Evolutionary conservation across 2,797 vertebrate genomes (phyloP).

Genomic region (Melanotaenia boesemani): DNA sequence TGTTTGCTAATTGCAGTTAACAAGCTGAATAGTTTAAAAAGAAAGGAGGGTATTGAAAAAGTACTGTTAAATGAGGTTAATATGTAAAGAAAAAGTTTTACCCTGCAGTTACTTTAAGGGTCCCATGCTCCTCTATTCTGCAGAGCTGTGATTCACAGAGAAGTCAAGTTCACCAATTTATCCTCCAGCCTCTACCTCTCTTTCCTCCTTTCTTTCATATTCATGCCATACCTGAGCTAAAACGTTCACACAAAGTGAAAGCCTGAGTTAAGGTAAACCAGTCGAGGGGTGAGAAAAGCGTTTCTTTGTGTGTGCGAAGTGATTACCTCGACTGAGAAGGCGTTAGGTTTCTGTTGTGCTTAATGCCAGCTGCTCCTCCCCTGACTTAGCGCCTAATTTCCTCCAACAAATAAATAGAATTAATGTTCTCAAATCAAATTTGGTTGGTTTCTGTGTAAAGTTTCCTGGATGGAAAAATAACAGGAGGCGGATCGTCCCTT

Average conservation of each 20-base stretch:
- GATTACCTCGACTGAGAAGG: constrained; percentile 63
- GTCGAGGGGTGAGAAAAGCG: constrained; percentile 48
- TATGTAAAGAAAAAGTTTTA: constrained; percentile 1
- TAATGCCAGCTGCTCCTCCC: constrained; percentile 66
- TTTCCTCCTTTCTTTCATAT: constrained; percentile 38
- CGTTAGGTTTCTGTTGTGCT: constrained; percentile 73
- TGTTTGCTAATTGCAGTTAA: not conserved
- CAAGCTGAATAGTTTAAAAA: not conserved
- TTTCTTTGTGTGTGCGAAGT: constrained; percentile 59
- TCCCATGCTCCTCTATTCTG: constrained; percentile 18
- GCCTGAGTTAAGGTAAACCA: constrained; percentile 66
- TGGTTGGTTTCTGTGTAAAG: constrained; percentile 53
- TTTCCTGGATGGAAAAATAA: constrained; percentile 71
- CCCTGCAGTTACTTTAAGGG: constrained; percentile 10
- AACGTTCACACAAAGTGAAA: constrained; percentile 61
- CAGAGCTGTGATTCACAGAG: constrained; percentile 64
- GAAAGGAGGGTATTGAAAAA: not conserved
- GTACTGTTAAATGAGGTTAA: not conserved
- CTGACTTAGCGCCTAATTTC: constrained; percentile 74
- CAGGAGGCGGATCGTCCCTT: constrained; percentile 54
- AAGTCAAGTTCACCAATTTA: constrained; percentile 73
- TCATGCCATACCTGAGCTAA: constrained; percentile 60
- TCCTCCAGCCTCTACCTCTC: constrained; percentile 33
- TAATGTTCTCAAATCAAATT: constrained; percentile 75
- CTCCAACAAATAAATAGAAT: constrained; percentile 76